A percentile compares a stretch with the other conserved stretches of the same genome.
These are phyloP conservation scores for Drosophila eohydei DNA, from an alignment of 2,888 invertebrate species.

Conservation along the genomic window DNA sequence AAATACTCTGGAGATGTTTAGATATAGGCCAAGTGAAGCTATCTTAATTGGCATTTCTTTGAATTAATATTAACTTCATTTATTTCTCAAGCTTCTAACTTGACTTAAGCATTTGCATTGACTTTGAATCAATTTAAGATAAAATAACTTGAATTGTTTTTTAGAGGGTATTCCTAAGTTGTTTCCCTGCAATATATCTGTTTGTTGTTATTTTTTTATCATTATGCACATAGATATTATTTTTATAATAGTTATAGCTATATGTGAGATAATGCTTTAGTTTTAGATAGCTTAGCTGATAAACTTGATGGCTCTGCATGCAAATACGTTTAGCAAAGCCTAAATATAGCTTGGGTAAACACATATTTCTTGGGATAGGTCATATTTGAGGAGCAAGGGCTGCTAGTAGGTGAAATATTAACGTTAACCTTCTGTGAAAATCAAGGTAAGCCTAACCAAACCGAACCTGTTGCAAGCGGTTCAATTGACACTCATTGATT, in stretches of 20 bases:
- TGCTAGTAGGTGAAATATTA: background rate
- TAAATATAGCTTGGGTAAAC: background rate
- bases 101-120: background rate
- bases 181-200: background rate
- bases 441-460: conserved; percentile 19
- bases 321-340: background rate
- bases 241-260: background rate
- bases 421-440: conserved; percentile 7
- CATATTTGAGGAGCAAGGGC: background rate
- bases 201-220: conserved; percentile 7
- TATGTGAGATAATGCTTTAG: conserved; percentile 26
- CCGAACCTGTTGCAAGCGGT: conserved; percentile 59
- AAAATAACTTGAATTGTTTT: background rate
- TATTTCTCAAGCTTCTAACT: too few relatives aligned
- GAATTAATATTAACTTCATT: background rate
- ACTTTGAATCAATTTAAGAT: background rate
- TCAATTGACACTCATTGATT: conserved; percentile 49
- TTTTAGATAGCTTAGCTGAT: conserved; percentile 1
- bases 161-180: conserved; percentile 1
- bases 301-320: background rate
- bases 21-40: too few relatives aligned
- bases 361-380: conserved; percentile 2
- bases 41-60: background rate
- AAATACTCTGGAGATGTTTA: conserved; percentile 7
- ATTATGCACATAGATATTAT: conserved; percentile 10